Evolutionary conservation across 2,113 vertebrate genomes (phyloP).

Genomic region (Hydropotes inermis): DNA sequence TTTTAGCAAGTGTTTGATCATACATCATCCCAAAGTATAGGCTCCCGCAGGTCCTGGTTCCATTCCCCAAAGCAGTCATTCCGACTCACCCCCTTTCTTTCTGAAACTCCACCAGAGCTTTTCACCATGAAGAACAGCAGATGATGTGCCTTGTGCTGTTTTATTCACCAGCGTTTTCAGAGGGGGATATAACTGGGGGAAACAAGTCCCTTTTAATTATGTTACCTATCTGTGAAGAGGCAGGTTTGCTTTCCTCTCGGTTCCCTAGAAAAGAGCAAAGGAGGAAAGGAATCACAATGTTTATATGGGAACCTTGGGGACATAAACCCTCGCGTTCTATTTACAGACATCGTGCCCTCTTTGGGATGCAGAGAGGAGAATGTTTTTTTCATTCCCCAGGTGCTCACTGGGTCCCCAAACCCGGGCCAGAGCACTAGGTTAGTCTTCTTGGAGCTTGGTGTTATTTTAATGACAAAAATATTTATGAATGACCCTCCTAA

Average conservation of each 20-base stretch:
- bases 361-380: not conserved
- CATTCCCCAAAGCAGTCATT: not conserved
- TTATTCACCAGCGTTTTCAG: not conserved
- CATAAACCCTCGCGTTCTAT: fast-evolving
- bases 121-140: not conserved
- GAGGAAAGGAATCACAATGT: not conserved
- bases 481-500: not conserved
- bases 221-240: not conserved
- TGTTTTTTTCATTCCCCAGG: not conserved
- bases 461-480: not conserved
- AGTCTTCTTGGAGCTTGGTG: not conserved
- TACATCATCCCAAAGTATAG: not conserved
- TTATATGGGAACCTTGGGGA: not conserved
- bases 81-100: not conserved
- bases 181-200: not conserved
- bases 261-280: not conserved
- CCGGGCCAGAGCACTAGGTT: not conserved
- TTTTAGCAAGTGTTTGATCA: not conserved
- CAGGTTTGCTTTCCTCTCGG: fast-evolving
- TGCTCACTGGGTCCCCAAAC: not conserved
- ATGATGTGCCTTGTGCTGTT: fast-evolving
- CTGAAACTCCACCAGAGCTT: fast-evolving
- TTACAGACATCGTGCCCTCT: fast-evolving
- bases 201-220: not conserved
- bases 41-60: fast-evolving